Conservation (phyloP, 2,888 invertebrate species). For the Altica lythri region DNA sequence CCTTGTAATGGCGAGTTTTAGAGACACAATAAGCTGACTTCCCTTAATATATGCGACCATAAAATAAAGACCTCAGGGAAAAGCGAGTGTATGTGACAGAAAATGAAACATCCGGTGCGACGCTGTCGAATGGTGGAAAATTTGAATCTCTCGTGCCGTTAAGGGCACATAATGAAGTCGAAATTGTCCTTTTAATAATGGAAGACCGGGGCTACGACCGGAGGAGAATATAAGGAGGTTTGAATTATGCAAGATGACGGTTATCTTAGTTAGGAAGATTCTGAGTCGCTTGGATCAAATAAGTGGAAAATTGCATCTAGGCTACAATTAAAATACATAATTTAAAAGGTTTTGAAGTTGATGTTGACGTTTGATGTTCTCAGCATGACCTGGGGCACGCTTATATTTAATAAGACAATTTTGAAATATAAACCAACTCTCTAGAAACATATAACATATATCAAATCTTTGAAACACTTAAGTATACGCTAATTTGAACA, state of each 20-base stretch:
- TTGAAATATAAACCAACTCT: no score
- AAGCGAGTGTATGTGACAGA: slow-evolving; percentile 17
- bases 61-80: slow-evolving; percentile 12
- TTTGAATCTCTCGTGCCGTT: slow-evolving; percentile 25
- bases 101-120: slow-evolving; percentile 20
- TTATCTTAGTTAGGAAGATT: slow-evolving; percentile 25
- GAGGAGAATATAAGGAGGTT: slow-evolving; percentile 25
- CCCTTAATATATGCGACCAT: slow-evolving; percentile 12
- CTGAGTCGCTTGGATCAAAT: slow-evolving; percentile 12
- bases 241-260: slow-evolving; percentile 27
- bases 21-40: neutral
- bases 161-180: slow-evolving; percentile 23
- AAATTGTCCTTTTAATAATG: slow-evolving; percentile 27
- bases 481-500: no score
- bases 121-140: slow-evolving; percentile 21
- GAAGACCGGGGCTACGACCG: slow-evolving; percentile 15
- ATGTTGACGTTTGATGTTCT: neutral
- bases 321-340: slow-evolving; percentile 3
- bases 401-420: neutral
- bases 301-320: slow-evolving; percentile 23
- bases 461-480: no score
- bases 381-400: slow-evolving; percentile 1
- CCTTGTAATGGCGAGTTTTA: neutral
- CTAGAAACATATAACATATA: no score
- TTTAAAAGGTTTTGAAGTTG: slow-evolving; percentile 2